These are phyloP conservation scores for Etheostoma nigrum DNA, from an alignment of 2,797 vertebrate species.

Conservation along the genomic window DNA sequence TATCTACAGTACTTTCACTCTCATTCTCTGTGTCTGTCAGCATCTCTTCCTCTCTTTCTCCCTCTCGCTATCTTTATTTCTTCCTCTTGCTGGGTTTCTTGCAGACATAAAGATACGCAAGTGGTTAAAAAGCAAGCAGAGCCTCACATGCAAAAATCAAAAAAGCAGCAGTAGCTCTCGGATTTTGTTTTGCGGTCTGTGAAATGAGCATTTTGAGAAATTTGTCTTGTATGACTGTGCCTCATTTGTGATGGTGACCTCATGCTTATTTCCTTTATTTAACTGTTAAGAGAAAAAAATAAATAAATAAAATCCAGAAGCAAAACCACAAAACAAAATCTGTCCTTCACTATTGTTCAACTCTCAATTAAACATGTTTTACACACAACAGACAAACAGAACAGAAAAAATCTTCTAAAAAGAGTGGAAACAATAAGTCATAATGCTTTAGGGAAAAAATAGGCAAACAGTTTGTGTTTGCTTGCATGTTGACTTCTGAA, in stretches of 20 bases:
- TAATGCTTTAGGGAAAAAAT: slow-evolving; percentile 21
- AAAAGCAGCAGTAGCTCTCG: slow-evolving; percentile 20
- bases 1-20: slow-evolving; percentile 62
- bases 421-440: slow-evolving; percentile 41
- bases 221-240: slow-evolving; percentile 32
- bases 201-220: slow-evolving; percentile 29
- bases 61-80: slow-evolving; percentile 34
- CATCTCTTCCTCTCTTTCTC: slow-evolving; percentile 36
- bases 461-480: slow-evolving; percentile 4
- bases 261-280: slow-evolving; percentile 47
- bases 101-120: slow-evolving; percentile 46
- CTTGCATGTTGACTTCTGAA: slow-evolving; percentile 20
- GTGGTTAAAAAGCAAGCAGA: slow-evolving; percentile 25
- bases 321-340: slow-evolving; percentile 71
- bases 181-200: slow-evolving; percentile 22
- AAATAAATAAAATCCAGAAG: slow-evolving; percentile 54
- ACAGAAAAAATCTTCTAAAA: slow-evolving; percentile 22
- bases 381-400: slow-evolving; percentile 59
- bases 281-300: slow-evolving; percentile 27
- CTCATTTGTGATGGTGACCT: slow-evolving; percentile 51
- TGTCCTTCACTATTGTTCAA: slow-evolving; percentile 49
- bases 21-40: slow-evolving; percentile 43
- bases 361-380: slow-evolving; percentile 52
- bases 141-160: slow-evolving; percentile 10
- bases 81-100: slow-evolving; percentile 40